Base-by-base conservation (phyloP, 2,113 vertebrate genomes). In the Rhegmatorhina hoffmannsi region DNA sequence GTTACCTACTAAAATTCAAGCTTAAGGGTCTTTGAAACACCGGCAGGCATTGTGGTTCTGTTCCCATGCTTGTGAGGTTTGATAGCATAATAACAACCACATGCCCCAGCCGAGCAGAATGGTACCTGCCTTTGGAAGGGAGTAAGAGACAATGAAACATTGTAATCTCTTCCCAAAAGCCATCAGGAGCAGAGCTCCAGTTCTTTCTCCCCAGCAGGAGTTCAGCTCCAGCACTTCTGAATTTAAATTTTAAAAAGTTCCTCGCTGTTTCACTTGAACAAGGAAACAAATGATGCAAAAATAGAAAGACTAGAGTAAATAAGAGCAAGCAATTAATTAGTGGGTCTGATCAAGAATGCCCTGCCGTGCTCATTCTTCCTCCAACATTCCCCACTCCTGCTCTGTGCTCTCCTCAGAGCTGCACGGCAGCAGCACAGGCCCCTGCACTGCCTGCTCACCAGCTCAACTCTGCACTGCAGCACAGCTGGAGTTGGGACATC, bases 281-380 rank as follows among this genome's bases (percentile, higher is more conserved):
- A 76, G 70, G 77, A 91, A 97, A 96, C 73, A 97, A 96, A 90
- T 91, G 76, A 94, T 94, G 95, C 96, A 97, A 96, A 96, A 93
- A 84, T 49, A 84, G 91, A 94, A 91, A 96, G 89, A 94, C 7
- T 74, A 53, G 68, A 94, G 79, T 84, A 94, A 92, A 95, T 28
- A 95, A 92, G 74, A 92, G 80, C 64, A 72, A 89, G 67, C 79
- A 83, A 83, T 89, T 96, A 95, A 97, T 96, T 94, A 89, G 91
- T 23, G 46, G 70, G 47, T 86, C 59, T 92, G 92, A 95, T 96
- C 60, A 84, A 92, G 81, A 94, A 85, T 53, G 73, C 44, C 92
- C 79, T 7, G 84, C 79, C 10, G 6, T 73, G 87, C 94, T 93
- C 75, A 28, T 66, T 91, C 68, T 74, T 86, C 83, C 75, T 88